Evolutionary conservation across 2,797 vertebrate species (phyloP).

Genomic region (Chloroceryle inda): DNA sequence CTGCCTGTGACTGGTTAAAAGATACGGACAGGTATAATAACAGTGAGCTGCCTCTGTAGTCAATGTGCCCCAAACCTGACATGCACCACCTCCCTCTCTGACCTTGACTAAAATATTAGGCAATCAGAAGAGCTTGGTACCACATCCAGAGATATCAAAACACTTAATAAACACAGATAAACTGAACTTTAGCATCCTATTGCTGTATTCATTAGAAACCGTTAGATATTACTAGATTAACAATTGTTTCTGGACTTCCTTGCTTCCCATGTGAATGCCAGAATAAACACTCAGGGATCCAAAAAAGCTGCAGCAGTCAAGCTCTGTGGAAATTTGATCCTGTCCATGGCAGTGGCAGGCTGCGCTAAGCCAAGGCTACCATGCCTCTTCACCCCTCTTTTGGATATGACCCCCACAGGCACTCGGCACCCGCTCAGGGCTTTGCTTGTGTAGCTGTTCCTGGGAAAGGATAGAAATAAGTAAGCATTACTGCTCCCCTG

Average conservation of each 20-base stretch:
- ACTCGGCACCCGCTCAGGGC: neutral
- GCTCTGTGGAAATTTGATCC: neutral
- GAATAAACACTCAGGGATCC: neutral
- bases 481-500: neutral
- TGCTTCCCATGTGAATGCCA: neutral
- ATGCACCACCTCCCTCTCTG: fast-evolving
- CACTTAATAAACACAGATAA: neutral
- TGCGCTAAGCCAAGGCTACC: neutral
- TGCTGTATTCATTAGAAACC: neutral
- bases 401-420: fast-evolving
- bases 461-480: neutral
- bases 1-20: neutral
- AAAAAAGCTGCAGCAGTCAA: neutral
- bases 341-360: neutral
- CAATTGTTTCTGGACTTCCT: neutral
- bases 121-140: neutral
- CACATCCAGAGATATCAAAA: neutral
- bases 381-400: neutral
- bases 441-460: neutral
- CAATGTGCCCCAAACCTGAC: neutral
- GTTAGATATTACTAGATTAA: neutral
- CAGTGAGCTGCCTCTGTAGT: neutral
- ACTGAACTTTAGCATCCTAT: neutral
- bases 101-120: neutral
- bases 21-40: neutral